Evolutionary conservation across 2,797 vertebrate genomes (phyloP), one percentile per base, ranked within the genome.

Genomic region (Tadarida brasiliensis): DNA sequence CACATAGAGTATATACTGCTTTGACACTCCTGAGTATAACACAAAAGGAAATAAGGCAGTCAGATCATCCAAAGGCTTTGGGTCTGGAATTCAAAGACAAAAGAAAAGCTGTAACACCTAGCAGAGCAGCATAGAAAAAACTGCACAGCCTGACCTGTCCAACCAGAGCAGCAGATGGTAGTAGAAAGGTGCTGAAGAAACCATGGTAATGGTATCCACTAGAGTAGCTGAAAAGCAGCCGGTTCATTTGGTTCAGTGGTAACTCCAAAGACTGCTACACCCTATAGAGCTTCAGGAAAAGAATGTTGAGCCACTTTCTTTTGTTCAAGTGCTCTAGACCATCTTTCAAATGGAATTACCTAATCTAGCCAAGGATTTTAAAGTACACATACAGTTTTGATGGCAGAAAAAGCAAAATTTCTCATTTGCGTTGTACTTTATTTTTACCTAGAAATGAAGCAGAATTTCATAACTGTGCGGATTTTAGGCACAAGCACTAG

Each of bases 311-410:
- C 26, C 33, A 57, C 5, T 56, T 56, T 86, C 11, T 86, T 83
- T 80, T 90, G 33, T 65, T 63, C 88, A 96, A 33, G 7, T 44
- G 39, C 39, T 80, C 33, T 71, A 82, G 49, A 57, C 17, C 12
- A 51, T 30, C 59, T 83, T 84, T 93, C 70, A 68, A 90, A 80
- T 74, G 56, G 30, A 61, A 93, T 71, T 91, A 70, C 57, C 47
- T 90, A 51, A 78, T 11, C 92, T 83, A 83, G 22, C 3, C 82
- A 91, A 19, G 44, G n/a, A 94, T 2, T 47, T 35, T 44, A 63
- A 96, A 8, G 11, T 61, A 93, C 4, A 56, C 17, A 44, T 70
- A 65, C 20, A 96, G 17, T 95, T 96, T 65, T 81, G 68, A 67
- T 39, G 15, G n/a, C 5, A 88, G 91, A 97, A 81, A 78, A 7